phyloP scores from a whole-genome alignment of 2,797 vertebrate species.

The Scleropages formosus region DNA sequence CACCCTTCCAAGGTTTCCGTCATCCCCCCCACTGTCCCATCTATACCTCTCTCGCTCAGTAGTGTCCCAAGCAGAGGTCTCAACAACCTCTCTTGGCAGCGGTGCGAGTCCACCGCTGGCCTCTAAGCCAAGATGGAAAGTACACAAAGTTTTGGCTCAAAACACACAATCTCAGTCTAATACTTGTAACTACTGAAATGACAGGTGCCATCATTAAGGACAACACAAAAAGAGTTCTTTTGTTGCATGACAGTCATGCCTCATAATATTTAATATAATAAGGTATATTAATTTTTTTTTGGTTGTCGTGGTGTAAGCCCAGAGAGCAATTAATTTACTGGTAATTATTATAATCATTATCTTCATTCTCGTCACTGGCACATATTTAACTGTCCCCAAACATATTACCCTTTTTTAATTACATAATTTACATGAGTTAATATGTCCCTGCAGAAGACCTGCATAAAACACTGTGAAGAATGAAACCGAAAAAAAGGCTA shows the following conservation, averaged over 20 bases:
- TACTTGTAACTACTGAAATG: conserved; percentile 3
- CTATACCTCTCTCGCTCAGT: too few species aligned
- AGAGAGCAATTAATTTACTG: conserved; percentile 23
- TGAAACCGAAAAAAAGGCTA: too few species aligned
- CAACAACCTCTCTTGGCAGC: too few species aligned
- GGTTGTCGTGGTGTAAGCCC: conserved; percentile 9
- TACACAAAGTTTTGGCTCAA: neutral
- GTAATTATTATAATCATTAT: conserved; percentile 26
- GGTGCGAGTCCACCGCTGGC: too few species aligned
- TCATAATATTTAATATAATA: neutral
- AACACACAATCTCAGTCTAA: too few species aligned
- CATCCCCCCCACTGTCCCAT: too few species aligned
- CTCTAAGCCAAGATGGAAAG: too few species aligned
- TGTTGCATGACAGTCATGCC: neutral
- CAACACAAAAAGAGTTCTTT: neutral
- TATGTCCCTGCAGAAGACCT: neutral
- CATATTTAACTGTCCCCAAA: conserved; percentile 27
- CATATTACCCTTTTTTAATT: conserved; percentile 20
- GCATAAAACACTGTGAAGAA: neutral
- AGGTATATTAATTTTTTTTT: neutral
- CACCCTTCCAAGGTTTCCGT: too few species aligned
- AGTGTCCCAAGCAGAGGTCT: too few species aligned
- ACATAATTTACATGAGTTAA: neutral
- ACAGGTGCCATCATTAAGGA: neutral
- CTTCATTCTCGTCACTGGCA: conserved; percentile 13